Percentiles rank a stretch among this genome's conserved stretches.
Conservation (phyloP, 2,113 vertebrate species). For the Caloenas nicobarica region DNA sequence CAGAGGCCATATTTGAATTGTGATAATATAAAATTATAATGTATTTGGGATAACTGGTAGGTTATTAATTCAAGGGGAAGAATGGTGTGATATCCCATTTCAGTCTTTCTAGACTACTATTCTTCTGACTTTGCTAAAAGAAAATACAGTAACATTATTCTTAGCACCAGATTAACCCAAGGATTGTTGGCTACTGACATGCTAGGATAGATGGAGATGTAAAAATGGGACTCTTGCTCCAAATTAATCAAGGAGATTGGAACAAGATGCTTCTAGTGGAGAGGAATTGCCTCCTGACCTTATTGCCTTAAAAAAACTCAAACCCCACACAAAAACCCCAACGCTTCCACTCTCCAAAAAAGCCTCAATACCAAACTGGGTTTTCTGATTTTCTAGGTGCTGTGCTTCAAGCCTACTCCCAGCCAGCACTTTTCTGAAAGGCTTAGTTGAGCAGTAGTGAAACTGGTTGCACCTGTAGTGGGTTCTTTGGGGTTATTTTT, state of each 20-base stretch:
- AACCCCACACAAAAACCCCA: neutral
- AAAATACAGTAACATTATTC: neutral
- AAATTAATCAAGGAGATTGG: neutral
- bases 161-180: neutral
- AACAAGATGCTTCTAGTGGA: neutral
- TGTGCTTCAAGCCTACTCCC: neutral
- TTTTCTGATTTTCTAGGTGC: neutral
- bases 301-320: neutral
- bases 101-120: neutral
- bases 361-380: accelerated
- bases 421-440: neutral
- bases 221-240: neutral
- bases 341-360: neutral
- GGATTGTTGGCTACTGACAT: neutral
- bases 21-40: neutral
- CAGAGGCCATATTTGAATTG: neutral
- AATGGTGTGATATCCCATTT: neutral
- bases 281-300: neutral
- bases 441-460: neutral
- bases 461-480: neutral
- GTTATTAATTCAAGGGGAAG: neutral
- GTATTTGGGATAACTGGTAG: neutral
- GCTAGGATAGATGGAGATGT: neutral
- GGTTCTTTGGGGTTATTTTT: neutral
- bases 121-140: neutral